A percentile compares a stretch with the other conserved stretches of the same genome.
Conservation (phyloP, 2,113 vertebrate genomes). For the Emydocephalus ijimae region DNA sequence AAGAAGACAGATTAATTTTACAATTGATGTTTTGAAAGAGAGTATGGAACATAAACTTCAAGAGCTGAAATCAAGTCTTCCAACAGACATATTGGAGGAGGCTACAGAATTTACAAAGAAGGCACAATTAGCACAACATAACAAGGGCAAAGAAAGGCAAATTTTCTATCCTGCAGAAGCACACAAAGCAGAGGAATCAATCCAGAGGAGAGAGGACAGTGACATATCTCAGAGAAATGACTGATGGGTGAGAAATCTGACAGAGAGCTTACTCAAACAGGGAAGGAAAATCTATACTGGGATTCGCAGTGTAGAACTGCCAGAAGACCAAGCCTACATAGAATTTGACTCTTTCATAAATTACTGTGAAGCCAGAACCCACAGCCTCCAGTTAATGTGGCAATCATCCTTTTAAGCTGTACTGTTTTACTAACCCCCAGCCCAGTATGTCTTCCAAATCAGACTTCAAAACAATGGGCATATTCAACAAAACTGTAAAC, state of each 20-base stretch:
- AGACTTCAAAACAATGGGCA: not conserved
- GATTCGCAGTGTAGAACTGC: not conserved
- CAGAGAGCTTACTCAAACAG: not conserved
- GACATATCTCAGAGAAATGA: not conserved
- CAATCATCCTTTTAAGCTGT: not conserved
- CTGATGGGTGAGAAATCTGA: not conserved
- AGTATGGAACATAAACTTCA: not conserved
- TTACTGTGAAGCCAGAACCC: not conserved
- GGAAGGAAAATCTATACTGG: not conserved
- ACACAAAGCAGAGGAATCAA: not conserved
- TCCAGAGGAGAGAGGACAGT: not conserved
- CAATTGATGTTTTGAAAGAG: not conserved
- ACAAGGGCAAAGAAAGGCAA: not conserved
- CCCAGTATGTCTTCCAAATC: not conserved
- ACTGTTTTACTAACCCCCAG: not conserved
- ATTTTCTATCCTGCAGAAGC: not conserved
- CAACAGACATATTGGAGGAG: not conserved
- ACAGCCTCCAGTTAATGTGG: not conserved
- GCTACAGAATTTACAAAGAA: not conserved
- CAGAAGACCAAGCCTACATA: not conserved
- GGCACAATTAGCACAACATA: not conserved
- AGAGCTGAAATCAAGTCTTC: not conserved
- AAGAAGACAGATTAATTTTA: not conserved
- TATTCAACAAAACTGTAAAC: not conserved
- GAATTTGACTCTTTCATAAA: not conserved